Base-by-base conservation (phyloP, 2,113 vertebrate genomes). In the Sclerurus mexicanus region DNA sequence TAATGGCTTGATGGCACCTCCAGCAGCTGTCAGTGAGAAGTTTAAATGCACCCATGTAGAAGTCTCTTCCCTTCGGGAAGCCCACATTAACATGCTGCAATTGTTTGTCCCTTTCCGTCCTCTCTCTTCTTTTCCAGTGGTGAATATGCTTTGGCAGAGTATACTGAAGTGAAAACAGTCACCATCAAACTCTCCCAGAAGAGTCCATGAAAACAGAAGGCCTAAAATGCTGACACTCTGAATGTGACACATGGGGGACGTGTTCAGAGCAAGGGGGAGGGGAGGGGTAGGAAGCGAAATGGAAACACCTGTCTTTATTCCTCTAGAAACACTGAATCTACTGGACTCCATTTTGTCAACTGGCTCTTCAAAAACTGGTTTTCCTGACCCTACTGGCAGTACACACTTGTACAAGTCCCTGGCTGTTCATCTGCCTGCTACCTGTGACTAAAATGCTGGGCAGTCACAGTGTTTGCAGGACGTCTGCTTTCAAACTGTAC, bases 91-190 rank as follows among this genome's bases (percentile, higher is more conserved):
- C 33, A 8, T 21, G 28, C 40, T 77, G 25, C 68, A 83, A 62
- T 12, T 50, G 35, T 90, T 90, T 86, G 47, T 75, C 59, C 52
- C 35, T 86, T 63, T 89, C 56, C 60, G 18, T 91, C 13, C 59
- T 83, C 82, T 77, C 31, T 96, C 68, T 95, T 91, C 92, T 93
- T 55, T 89, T 88, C 55, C 98, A 99, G 99, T 1, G 99, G 99
- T 47, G 99, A 99, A 96, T 99, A 99, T 8, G 99, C 99, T 13
- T 95, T 99, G 89, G 97, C 98, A 6, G 99, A 99, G 93, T 99
- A 99, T 93, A 99, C 99, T 0, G 99, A 99, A 94, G 99, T 99
- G 93, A 99, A 99, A 97, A 99, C 99, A 2, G 98, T 99, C 96
- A 99, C 99, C 87, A 99, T 99, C 95, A 99, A 99, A 97, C 98